Percentiles rank a stretch among this genome's conserved stretches.
Conservation (phyloP, 2,888 invertebrate genomes). For the Drosophila ezoana region DNA sequence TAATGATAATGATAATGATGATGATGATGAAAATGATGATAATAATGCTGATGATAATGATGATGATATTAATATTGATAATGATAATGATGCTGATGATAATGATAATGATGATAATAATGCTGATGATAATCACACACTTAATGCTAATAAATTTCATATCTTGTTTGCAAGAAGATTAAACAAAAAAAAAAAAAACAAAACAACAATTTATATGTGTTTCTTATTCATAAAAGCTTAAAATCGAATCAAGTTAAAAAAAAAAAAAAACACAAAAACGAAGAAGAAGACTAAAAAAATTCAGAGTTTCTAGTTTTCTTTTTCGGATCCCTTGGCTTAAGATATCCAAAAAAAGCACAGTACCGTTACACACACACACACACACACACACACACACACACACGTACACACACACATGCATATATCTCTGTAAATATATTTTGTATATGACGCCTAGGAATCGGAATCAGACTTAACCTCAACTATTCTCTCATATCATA, state of each 20-base stretch:
- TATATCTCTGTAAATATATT: not conserved
- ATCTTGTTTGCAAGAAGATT: slow-evolving; percentile 80
- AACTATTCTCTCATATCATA: not conserved
- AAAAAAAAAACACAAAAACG: not conserved
- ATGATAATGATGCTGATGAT: not conserved
- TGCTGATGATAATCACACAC: slow-evolving; percentile 29
- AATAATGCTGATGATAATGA: slow-evolving; percentile 30
- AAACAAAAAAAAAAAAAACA: slow-evolving; percentile 62
- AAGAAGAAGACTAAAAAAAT: too few species aligned
- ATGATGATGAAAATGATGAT: too few species aligned
- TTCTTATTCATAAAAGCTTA: slow-evolving; percentile 66
- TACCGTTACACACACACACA: not conserved
- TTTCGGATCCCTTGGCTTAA: not conserved
- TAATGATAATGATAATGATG: too few species aligned
- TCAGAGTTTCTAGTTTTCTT: not conserved
- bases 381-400: not conserved
- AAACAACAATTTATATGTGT: slow-evolving; percentile 73
- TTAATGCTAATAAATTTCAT: slow-evolving; percentile 57
- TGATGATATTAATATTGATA: not conserved
- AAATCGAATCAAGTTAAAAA: not conserved
- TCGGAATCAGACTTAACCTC: not conserved
- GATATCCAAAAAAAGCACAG: not conserved
- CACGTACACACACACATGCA: not conserved
- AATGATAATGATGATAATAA: slow-evolving; percentile 18
- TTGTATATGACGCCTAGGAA: not conserved